A percentile compares a stretch with the other conserved stretches of the same genome.
phyloP scores from a whole-genome alignment of 2,888 invertebrate genomes.

The Holacanthella duospinosa region DNA sequence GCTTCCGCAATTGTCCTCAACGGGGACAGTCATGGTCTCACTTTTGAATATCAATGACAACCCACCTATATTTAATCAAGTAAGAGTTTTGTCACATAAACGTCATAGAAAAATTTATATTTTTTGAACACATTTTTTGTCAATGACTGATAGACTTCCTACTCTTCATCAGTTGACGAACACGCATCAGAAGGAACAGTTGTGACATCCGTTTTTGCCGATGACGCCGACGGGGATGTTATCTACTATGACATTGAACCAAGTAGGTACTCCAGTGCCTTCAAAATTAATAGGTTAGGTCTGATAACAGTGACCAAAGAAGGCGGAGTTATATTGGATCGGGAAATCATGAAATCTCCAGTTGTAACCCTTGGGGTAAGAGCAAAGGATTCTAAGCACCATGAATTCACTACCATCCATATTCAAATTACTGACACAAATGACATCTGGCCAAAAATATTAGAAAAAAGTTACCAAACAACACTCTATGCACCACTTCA shows the following conservation, averaged over 20 bases:
- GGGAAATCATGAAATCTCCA: slow-evolving; percentile 49
- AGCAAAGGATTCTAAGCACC: slow-evolving; percentile 25
- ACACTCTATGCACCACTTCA: slow-evolving; percentile 65
- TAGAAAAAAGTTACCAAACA: slow-evolving; percentile 61
- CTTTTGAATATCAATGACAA: slow-evolving; percentile 80
- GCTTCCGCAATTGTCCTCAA: slow-evolving; percentile 66
- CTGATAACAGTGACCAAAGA: slow-evolving; percentile 60
- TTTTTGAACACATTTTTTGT: background rate
- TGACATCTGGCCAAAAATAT: slow-evolving; percentile 55
- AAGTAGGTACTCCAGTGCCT: slow-evolving; percentile 56
- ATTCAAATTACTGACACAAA: slow-evolving; percentile 23
- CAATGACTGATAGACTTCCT: slow-evolving; percentile 43
- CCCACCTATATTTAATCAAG: slow-evolving; percentile 62
- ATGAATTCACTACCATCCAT: slow-evolving; percentile 20
- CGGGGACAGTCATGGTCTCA: slow-evolving; percentile 64
- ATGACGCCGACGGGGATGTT: slow-evolving; percentile 65
- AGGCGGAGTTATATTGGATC: slow-evolving; percentile 58
- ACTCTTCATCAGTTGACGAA: slow-evolving; percentile 62
- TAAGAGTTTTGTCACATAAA: slow-evolving; percentile 39
- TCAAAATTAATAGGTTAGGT: slow-evolving; percentile 54
- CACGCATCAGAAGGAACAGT: slow-evolving; percentile 62
- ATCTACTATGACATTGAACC: slow-evolving; percentile 43
- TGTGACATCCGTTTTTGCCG: slow-evolving; percentile 61
- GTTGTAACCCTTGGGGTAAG: slow-evolving; percentile 14
- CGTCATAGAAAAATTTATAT: slow-evolving; percentile 14